These are phyloP conservation scores for Synanthedon myopaeformis DNA, from an alignment of 2,888 invertebrate species.

Conservation along the genomic window DNA sequence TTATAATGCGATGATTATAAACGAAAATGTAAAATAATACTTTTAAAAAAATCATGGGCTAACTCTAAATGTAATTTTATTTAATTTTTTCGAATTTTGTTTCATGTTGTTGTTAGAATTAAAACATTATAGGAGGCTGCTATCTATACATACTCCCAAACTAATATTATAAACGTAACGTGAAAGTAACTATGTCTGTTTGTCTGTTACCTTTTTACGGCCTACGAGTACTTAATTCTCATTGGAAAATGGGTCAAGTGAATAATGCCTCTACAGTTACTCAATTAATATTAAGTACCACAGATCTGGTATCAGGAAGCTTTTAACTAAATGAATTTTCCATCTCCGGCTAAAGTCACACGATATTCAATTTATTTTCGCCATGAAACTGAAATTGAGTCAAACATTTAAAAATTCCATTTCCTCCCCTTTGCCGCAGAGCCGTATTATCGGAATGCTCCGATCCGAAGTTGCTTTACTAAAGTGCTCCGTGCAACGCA, in stretches of 20 bases:
- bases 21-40: too few species aligned
- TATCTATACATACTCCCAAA: too few species aligned
- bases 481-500: too few species aligned
- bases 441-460: not conserved
- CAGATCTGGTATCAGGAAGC: conserved; percentile 16
- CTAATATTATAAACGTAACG: too few species aligned
- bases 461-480: not conserved
- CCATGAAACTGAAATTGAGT: conserved; percentile 20
- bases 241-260: not conserved
- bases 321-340: conserved; percentile 11
- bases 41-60: too few species aligned
- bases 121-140: too few species aligned
- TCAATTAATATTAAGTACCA: conserved; percentile 36
- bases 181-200: too few species aligned
- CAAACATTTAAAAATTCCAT: conserved; percentile 18
- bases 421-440: conserved; percentile 12
- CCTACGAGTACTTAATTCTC: not conserved
- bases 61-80: too few species aligned
- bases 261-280: conserved; percentile 7
- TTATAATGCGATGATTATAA: too few species aligned
- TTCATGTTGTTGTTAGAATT: too few species aligned
- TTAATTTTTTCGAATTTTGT: too few species aligned
- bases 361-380: conserved; percentile 25
- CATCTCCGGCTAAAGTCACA: not conserved
- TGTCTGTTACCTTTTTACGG: too few species aligned